A percentile compares a stretch with the other conserved stretches of the same genome.
Conservation (phyloP, 2,888 invertebrate species). For the Chalcis sispes region DNA sequence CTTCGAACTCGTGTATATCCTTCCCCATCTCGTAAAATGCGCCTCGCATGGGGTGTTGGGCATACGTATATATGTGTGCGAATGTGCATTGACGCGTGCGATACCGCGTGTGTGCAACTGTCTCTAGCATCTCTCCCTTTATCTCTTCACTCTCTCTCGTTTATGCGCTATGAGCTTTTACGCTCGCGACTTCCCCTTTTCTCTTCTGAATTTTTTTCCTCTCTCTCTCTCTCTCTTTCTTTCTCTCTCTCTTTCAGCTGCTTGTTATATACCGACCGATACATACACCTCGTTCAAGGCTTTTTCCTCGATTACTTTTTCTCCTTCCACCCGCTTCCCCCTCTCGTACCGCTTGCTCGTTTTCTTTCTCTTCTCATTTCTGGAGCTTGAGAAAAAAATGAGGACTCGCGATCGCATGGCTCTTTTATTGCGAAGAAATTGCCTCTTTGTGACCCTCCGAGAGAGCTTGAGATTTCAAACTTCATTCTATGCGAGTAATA, state of each 20-base stretch:
- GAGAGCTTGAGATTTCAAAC: no score
- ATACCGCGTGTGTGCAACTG: background rate
- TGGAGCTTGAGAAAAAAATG: no score
- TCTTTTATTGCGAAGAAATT: no score
- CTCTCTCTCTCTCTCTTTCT: background rate
- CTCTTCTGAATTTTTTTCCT: background rate
- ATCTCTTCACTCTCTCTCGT: background rate
- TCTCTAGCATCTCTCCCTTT: background rate
- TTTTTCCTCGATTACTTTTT: slow-evolving; percentile 28
- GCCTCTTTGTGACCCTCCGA: no score
- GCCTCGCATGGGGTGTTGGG: no score
- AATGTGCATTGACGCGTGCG: background rate
- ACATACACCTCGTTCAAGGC: slow-evolving; percentile 3
- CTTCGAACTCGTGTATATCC: no score
- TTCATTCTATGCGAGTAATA: no score
- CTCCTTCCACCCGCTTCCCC: background rate
- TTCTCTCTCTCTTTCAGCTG: background rate
- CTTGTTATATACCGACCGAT: slow-evolving; percentile 2
- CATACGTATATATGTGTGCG: background rate
- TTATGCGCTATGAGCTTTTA: no score
- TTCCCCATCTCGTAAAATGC: no score
- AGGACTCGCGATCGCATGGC: no score
- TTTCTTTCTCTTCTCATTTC: background rate
- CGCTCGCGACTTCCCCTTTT: no score
- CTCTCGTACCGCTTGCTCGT: background rate